Evolutionary conservation across 1,140 invertebrate species (phyloP), one percentile per base, ranked within the genome.

Genomic region (Pseudobourletiella spinata): DNA sequence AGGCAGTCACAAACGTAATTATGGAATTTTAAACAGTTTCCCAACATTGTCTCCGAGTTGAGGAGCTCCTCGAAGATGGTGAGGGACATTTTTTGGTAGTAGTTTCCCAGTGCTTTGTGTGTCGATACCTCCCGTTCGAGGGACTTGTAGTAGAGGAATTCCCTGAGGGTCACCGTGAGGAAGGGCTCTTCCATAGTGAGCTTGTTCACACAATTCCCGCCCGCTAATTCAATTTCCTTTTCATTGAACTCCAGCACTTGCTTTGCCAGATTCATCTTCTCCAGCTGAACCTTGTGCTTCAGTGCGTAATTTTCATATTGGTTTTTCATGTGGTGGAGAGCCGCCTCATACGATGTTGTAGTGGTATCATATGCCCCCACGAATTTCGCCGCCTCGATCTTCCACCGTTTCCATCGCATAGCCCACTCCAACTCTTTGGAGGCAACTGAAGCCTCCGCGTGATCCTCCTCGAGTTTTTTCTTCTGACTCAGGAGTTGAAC

Each of bases 111-210:
- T 11, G 20, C 35, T n/a, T 56, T 20, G 26, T 48, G 57, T 18
- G 30, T 44, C 1, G 28, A 30, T 8, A 66, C 44, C 57, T 66
- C 60, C 20, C 52, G 24, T 18, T 60, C 61, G 11, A 66, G 20
- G 0, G 39, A 32, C 25, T 63, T 63, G 42, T 59, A 63, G 24
- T 60, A 42, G 16, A 66, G 43, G 35, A 66, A 66, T 22, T 66
- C 65, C 30, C 54, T 39, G 2, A 66, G 26, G 11, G 60, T 66
- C 3, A 63, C 51, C 8, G 60, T 66, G 8, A 66, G 25, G 46
- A 66, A 66, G 14, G 65, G 65, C 15, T 63, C 65, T n/a, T 66
- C 61, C 3, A 55, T 42, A 15, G 46, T 56, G 1, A 63, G 44
- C 29, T 26, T 35, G 24, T 59, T 22, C n/a, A 66, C 28, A 32